Evolutionary conservation across 2,888 invertebrate species (phyloP).

Genomic region (Meghimatium bilineatum): DNA sequence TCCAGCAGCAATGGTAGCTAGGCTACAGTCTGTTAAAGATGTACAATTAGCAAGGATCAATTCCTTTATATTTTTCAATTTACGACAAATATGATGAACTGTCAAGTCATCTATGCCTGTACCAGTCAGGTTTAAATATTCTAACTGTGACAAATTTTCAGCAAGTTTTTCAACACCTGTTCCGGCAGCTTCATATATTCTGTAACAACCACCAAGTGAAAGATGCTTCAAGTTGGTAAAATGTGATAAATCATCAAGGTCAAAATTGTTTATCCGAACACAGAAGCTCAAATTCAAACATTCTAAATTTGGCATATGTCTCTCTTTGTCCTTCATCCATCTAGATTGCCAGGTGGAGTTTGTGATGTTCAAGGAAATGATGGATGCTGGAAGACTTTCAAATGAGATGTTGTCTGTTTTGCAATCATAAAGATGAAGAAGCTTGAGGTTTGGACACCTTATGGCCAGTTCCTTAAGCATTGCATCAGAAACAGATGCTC

Average conservation of each 20-base stretch:
- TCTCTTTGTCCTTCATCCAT: constrained; percentile 59
- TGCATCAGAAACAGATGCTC: constrained; percentile 65
- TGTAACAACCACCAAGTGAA: constrained; percentile 63
- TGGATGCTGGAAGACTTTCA: constrained; percentile 57
- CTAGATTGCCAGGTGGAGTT: constrained; percentile 60
- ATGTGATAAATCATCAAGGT: constrained; percentile 57
- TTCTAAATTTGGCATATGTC: constrained; percentile 56
- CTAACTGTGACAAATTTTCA: constrained; percentile 54
- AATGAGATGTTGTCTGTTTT: constrained; percentile 58
- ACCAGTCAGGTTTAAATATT: constrained; percentile 54
- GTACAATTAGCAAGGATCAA: constrained; percentile 57
- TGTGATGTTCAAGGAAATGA: constrained; percentile 56
- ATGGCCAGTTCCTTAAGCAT: constrained; percentile 66
- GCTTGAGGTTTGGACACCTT: constrained; percentile 66
- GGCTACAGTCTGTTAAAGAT: constrained; percentile 54
- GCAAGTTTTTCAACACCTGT: constrained; percentile 56
- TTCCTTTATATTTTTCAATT: constrained; percentile 54
- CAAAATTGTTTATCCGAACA: constrained; percentile 58
- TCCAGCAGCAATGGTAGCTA: constrained; percentile 56
- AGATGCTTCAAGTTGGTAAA: constrained; percentile 56
- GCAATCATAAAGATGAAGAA: constrained; percentile 58
- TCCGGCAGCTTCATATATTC: constrained; percentile 53
- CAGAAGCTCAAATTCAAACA: constrained; percentile 57
- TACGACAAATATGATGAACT: constrained; percentile 61
- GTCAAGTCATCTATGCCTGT: constrained; percentile 59